Evolutionary conservation across 1,140 invertebrate species (phyloP).

Genomic region (Atta colombica): DNA sequence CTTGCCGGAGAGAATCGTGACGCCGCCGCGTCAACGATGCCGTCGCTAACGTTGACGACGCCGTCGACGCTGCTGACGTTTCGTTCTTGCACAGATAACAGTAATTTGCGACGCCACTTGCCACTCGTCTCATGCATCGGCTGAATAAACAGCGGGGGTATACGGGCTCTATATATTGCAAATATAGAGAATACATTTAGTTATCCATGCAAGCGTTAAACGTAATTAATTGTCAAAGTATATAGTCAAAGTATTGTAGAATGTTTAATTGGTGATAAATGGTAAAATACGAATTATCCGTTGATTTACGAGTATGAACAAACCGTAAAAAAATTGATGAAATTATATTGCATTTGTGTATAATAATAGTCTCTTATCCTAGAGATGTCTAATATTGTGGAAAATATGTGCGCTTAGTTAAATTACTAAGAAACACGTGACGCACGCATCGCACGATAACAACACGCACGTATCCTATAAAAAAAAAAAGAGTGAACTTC

Average conservation of each 20-base stretch:
- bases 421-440: not conserved
- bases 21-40: slow-evolving; percentile 43
- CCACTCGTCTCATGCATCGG: slow-evolving; percentile 19
- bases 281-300: not conserved
- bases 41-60: slow-evolving; percentile 61
- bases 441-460: slow-evolving; percentile 39
- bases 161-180: not conserved
- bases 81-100: slow-evolving; percentile 49
- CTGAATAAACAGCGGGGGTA: slow-evolving; percentile 28
- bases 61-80: slow-evolving; percentile 48
- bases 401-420: slow-evolving; percentile 75
- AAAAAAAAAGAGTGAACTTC: slow-evolving; percentile 62
- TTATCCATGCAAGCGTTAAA: slow-evolving; percentile 37
- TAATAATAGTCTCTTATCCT: slow-evolving; percentile 5
- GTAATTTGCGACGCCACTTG: slow-evolving; percentile 43
- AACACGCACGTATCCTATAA: slow-evolving; percentile 38
- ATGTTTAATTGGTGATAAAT: slow-evolving; percentile 42
- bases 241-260: not conserved
- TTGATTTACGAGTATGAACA: not conserved
- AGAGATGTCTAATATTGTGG: slow-evolving; percentile 67
- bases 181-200: slow-evolving; percentile 30
- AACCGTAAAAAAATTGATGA: slow-evolving; percentile 20
- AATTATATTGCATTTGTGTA: not conserved
- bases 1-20: slow-evolving; percentile 1
- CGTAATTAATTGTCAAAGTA: slow-evolving; percentile 48